Conservation (phyloP, 2,888 invertebrate species). For the Aquatica leii region DNA sequence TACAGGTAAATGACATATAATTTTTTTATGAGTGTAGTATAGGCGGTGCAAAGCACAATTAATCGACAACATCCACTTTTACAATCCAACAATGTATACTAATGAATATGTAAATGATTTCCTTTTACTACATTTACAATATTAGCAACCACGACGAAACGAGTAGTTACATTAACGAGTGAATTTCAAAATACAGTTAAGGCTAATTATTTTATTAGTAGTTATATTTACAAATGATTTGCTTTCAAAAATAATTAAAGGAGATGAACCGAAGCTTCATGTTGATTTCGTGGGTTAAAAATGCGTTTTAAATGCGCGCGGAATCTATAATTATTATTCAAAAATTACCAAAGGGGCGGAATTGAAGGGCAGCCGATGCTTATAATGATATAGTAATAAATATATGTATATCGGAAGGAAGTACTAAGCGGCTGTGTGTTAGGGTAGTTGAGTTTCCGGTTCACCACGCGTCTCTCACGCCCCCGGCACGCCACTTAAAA, state of each 20-base stretch:
- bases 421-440: conserved; percentile 52
- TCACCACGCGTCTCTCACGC: conserved; percentile 52
- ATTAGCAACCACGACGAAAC: conserved; percentile 7
- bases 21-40: no score
- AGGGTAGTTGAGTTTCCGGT: conserved; percentile 53
- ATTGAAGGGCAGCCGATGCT: conserved; percentile 40
- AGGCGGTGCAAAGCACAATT: no score
- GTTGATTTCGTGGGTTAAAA: conserved; percentile 15
- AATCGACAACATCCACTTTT: neutral
- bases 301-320: conserved; percentile 24
- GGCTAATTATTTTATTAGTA: conserved; percentile 14
- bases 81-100: neutral
- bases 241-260: conserved; percentile 24
- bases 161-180: conserved; percentile 8
- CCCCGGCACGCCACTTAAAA: conserved; percentile 41
- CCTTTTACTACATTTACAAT: conserved; percentile 8
- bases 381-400: conserved; percentile 49
- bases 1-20: no score
- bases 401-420: conserved; percentile 49
- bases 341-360: conserved; percentile 26
- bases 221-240: conserved; percentile 11
- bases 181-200: conserved; percentile 7
- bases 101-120: conserved; percentile 10
- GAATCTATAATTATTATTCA: conserved; percentile 28
- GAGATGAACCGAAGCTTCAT: conserved; percentile 21